Evolutionary conservation across 2,888 invertebrate genomes (phyloP), one percentile per base, ranked within the genome.

Genomic region (Noctua janthina): DNA sequence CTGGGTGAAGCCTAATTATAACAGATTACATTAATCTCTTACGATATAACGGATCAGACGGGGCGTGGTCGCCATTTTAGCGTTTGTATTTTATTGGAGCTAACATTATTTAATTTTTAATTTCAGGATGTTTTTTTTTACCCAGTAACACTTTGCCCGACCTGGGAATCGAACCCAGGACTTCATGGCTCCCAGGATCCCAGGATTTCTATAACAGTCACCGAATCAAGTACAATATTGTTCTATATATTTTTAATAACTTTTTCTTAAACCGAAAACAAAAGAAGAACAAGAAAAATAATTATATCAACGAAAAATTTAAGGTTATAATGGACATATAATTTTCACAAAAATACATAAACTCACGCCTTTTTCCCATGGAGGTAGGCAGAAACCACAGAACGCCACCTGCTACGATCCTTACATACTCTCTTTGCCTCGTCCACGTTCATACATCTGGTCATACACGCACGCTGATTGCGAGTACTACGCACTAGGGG

Each of bases 11-110:
- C 81, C 92, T 92, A 91, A 92, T 92, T 92, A 91, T 89, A 90
- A 89, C 88, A 91, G 91, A 92, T 92, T 91, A 90, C 87, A 91
- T 90, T 91, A 91, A 91, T 91, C 91, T 86, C 85, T 71, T 84
- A 86, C 86, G 84, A 91, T 90, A 87, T 87, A 82, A 74, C 84
- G 76, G 86, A 66, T 76, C 81, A 79, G 83, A 76, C 72, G 68
- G 76, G 74, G 79, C 82, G 81, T 84, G 85, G 86, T 62, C 68
- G 59, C 75, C 54, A 80, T 79, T 87, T 87, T 76, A 69, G 81
- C 79, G 78, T 71, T 86, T 71, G 59, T 78, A 72, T 83, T 83
- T 76, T 46, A 29, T 88, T 86, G 13, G 29, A 66, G 39, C 15
- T 39, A 20, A 66, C 35, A 64, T 82, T 51, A 75, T 82, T 75